These are phyloP conservation scores for Chamaea fasciata DNA, from an alignment of 2,113 vertebrate species.

Conservation along the genomic window DNA sequence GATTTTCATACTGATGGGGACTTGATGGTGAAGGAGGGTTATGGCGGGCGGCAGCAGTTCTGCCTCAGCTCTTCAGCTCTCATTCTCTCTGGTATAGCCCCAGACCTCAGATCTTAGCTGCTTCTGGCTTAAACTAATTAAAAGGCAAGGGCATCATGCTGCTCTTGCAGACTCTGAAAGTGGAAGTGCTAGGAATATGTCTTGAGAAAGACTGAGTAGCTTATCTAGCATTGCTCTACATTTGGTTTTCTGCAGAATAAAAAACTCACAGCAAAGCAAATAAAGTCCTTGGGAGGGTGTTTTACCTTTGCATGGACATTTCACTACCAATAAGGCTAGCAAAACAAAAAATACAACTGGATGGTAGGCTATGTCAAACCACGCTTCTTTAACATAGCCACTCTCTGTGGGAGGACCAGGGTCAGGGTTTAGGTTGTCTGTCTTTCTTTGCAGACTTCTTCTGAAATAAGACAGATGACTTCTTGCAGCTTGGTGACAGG, in stretches of 20 bases:
- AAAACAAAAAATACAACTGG: not conserved
- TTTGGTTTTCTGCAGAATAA: not conserved
- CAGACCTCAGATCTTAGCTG: not conserved
- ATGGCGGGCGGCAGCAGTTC: not conserved
- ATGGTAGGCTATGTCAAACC: not conserved
- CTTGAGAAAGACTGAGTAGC: not conserved
- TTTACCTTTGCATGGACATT: not conserved
- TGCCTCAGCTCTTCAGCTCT: not conserved
- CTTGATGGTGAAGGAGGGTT: not conserved
- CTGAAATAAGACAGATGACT: not conserved
- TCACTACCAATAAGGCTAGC: not conserved
- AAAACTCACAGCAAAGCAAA: not conserved
- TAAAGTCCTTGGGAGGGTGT: not conserved
- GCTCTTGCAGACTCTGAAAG: not conserved
- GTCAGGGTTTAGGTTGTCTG: not conserved
- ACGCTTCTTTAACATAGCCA: rapidly evolving
- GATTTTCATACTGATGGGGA: not conserved
- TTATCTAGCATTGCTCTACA: not conserved
- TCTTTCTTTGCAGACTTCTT: not conserved
- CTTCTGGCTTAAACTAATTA: not conserved
- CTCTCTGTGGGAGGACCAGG: not conserved
- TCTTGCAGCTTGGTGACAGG: not conserved
- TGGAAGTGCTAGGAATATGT: rapidly evolving
- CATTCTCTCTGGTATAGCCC: not conserved
- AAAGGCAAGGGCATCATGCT: not conserved